These are phyloP conservation scores for Lepisosteus osseus DNA, from an alignment of 2,113 vertebrate species.

Conservation along the genomic window DNA sequence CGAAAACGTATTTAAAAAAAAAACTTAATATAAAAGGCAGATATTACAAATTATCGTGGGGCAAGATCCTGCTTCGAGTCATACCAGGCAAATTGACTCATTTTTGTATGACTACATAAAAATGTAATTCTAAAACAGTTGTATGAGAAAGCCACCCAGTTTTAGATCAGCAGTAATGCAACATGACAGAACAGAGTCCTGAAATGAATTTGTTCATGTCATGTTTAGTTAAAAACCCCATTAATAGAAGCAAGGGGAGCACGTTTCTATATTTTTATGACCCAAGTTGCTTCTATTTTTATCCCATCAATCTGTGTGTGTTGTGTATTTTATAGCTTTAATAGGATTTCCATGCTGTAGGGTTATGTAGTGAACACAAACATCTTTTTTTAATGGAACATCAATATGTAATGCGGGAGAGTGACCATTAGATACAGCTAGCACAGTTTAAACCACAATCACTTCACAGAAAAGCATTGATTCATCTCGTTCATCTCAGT, in stretches of 20 bases:
- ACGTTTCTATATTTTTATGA: not conserved
- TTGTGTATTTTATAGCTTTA: no score
- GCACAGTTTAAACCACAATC: no score
- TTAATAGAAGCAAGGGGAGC: not conserved
- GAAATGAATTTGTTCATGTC: not conserved
- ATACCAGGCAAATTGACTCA: not conserved
- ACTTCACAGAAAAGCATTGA: no score
- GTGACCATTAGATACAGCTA: no score
- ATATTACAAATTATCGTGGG: not conserved
- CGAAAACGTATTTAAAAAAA: not conserved
- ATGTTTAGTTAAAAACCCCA: not conserved
- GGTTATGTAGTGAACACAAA: no score
- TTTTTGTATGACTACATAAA: slow-evolving; percentile 1
- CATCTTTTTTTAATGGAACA: no score
- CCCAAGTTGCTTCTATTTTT: no score
- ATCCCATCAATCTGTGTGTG: no score
- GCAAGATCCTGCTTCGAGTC: not conserved
- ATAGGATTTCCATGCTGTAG: no score
- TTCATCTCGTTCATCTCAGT: no score
- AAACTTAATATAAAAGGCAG: not conserved
- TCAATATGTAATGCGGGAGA: no score
- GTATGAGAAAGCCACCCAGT: not conserved
- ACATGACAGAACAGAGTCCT: slow-evolving; percentile 1
- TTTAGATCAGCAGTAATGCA: not conserved
- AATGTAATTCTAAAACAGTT: not conserved